Base-by-base conservation (phyloP, 1,140 invertebrate genomes). In the Oryzaephilus surinamensis region DNA sequence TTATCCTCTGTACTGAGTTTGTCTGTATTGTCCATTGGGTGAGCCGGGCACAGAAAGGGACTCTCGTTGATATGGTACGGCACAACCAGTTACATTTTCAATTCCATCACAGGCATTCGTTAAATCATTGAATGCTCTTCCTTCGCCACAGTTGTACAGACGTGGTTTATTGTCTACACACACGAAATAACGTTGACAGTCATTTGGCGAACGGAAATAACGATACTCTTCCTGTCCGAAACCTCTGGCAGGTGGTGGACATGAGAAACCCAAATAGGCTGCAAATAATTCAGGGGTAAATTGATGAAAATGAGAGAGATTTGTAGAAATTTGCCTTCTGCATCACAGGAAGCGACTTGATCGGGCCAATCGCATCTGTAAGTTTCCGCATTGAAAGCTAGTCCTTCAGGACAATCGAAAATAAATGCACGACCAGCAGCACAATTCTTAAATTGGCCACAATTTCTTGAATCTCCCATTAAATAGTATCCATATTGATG, bases 331-430 rank as follows among this genome's bases (percentile, higher is more conserved):
- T 53, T 61, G 80, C 79, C 75, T 73, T 86, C 81, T 30, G 77
- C 77, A 55, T 87, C 78, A 51, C 84, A 88, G 32, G 77, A 74
- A 1, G 67, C 53, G 2, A 84, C 84, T 47, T 82, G 71, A 64
- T 89, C 86, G 1, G 84, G 84, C 87, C 87, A 93, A 45, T 90
- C 84, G 56, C 89, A 91, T 20, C 79, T 72, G 49, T 85, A 83
- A 2, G 64, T 76, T 29, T 78, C 72, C 5, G 76, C 65, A 55
- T 83, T 85, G 60, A 86, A 93, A 4, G 88, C 85, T 10, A 94
- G 63, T 12, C 89, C 89, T 58, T 88, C 84, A 41, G 67, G 60
- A 44, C 68, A 70, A 41, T 70, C 66, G 11, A 70, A 68, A 1
- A 65, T 52, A 23, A 59, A 68, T 10, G 58, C 67, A 4, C 57